Evolutionary conservation across 2,888 invertebrate species (phyloP), one percentile per base, ranked within the genome.

Genomic region (Troides aeacus): DNA sequence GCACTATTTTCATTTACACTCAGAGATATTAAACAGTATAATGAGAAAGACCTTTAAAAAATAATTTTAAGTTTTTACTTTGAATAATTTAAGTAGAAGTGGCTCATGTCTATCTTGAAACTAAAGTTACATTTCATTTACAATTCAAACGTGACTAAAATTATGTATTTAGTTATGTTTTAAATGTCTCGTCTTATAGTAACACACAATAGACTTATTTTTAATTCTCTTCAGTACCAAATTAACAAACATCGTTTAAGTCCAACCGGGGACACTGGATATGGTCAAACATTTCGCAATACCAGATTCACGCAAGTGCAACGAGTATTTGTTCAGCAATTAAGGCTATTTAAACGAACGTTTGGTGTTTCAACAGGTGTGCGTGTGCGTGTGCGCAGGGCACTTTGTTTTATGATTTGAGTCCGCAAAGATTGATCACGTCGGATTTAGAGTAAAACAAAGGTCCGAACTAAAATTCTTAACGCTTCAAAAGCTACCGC

Each of bases 281-380:
- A 78, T 75, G 68, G 21, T 78, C 81, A 87, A 89, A 88, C 81
- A 89, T 87, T 87, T 89, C 81, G 87, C 86, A 90, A 90, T 83
- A 81, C 79, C 72, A 65, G 73, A 74, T 74, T 77, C 76, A 78
- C 72, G 72, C 74, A 60, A 59, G 66, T 61, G 68, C 70, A 75
- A 74, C 76, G 74, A 79, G 77, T 89, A 79, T 90, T 90, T 90
- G 86, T 80, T 76, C 74, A 74, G 80, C 85, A 89, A 90, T 90
- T 90, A 90, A 87, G 90, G 90, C 81, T 88, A 87, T 74, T 74
- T 79, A 89, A 85, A 90, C 85, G 79, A 82, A 90, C 85, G 80
- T 83, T 83, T 84, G 85, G 87, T 88, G 85, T 84, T 87, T 88
- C 86, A 89, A 88, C 89, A 84, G 50, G 82, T 72, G 78, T 78